Percentiles rank a stretch among this genome's conserved stretches.
These are phyloP conservation scores for Myotis pilosus DNA, from an alignment of 2,797 vertebrate species.

Conservation along the genomic window DNA sequence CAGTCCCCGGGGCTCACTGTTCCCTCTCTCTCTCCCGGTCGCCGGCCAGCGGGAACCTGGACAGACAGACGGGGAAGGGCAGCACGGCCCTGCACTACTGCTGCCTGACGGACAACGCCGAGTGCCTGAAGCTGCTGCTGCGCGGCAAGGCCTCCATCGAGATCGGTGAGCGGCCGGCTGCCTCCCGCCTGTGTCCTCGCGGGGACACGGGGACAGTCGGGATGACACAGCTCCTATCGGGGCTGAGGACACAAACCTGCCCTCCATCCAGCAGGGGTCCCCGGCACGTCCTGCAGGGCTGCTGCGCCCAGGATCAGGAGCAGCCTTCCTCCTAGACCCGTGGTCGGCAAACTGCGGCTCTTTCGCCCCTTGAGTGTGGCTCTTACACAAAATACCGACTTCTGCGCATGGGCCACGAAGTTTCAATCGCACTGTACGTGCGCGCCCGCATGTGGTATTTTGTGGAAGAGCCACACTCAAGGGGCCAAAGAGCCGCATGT, in stretches of 20 bases:
- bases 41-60: conserved; percentile 91
- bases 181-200: fast-evolving
- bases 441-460: no score
- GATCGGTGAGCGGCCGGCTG: conserved; percentile 87
- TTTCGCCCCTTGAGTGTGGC: no score
- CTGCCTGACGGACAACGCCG: conserved; percentile 97
- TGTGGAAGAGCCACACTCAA: no score
- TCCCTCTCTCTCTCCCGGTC: not conserved
- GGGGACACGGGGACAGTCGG: not conserved
- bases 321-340: fast-evolving
- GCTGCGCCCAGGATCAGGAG: fast-evolving
- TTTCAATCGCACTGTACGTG: no score
- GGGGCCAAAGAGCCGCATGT: no score
- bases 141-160: conserved; percentile 97
- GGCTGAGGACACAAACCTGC: not conserved
- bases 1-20: not conserved
- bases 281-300: fast-evolving
- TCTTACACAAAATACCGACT: no score
- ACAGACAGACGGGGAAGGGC: conserved; percentile 96
- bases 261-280: no score
- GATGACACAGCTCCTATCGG: not conserved
- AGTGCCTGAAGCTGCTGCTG: conserved; percentile 98
- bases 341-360: no score
- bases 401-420: no score
- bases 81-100: conserved; percentile 98